phyloP scores from a whole-genome alignment of 2,113 vertebrate genomes.

The Galbula dea region DNA sequence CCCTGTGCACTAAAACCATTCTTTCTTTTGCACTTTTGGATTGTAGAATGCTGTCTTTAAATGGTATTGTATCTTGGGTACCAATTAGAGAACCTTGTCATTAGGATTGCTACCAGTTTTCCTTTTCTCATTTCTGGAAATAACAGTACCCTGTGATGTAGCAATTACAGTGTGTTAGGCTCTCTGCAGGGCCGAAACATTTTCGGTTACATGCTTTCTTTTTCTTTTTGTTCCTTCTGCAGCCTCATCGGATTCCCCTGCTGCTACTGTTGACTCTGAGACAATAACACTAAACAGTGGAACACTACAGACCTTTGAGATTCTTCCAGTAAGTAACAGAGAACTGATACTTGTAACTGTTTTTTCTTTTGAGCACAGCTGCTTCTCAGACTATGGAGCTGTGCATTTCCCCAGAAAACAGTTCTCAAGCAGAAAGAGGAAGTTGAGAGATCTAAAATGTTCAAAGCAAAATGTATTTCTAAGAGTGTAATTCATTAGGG shows the following conservation, averaged over 20 bases:
- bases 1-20: background rate
- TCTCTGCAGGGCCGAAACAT: background rate
- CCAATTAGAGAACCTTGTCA: background rate
- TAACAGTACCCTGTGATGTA: background rate
- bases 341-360: background rate
- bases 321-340: constrained; percentile 87
- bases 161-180: background rate
- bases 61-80: background rate
- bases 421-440: background rate
- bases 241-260: constrained; percentile 77
- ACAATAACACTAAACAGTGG: constrained; percentile 92
- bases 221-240: constrained; percentile 49
- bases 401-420: background rate
- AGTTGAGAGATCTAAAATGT: background rate
- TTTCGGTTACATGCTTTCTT: background rate
- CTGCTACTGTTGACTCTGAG: constrained; percentile 82
- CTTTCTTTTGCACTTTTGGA: background rate
- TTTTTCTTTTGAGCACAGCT: background rate
- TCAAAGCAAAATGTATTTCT: background rate
- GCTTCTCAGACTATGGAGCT: background rate
- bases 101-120: constrained; percentile 10
- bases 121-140: background rate
- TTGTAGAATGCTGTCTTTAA: background rate
- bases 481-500: background rate
- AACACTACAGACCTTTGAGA: constrained; percentile 94